phyloP scores from a whole-genome alignment of 2,797 vertebrate genomes.

The Chromobotia macracanthus region DNA sequence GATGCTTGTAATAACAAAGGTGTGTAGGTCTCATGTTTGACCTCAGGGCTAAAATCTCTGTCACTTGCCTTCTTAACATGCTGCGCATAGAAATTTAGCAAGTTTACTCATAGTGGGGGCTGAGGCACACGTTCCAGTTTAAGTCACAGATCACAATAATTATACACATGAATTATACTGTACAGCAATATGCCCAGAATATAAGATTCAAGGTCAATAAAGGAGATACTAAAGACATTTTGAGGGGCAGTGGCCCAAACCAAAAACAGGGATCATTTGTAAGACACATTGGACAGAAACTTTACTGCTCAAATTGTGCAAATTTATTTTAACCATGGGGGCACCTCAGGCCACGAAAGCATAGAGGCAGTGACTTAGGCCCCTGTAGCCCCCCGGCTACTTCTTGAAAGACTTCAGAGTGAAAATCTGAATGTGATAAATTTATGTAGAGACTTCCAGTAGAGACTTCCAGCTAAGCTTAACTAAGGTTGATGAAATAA shows the following conservation, averaged over 20 bases:
- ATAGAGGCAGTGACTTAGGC: too few relatives aligned
- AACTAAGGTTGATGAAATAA: background rate
- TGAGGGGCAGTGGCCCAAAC: too few relatives aligned
- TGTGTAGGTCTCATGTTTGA: background rate
- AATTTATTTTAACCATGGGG: too few relatives aligned
- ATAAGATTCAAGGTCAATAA: too few relatives aligned
- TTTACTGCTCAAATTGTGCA: too few relatives aligned
- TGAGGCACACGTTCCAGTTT: too few relatives aligned
- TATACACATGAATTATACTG: background rate
- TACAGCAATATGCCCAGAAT: background rate
- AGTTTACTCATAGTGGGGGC: background rate
- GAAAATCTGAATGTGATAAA: background rate
- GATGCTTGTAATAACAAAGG: conserved; percentile 2
- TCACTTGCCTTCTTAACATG: conserved; percentile 12
- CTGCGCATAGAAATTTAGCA: background rate
- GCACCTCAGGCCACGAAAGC: too few relatives aligned
- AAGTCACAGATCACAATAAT: background rate
- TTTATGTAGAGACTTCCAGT: background rate
- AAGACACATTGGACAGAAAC: too few relatives aligned
- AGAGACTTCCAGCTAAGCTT: background rate
- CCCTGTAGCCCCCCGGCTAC: too few relatives aligned
- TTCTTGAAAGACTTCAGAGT: too few relatives aligned
- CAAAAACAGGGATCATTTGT: too few relatives aligned
- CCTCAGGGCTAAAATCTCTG: conserved; percentile 7
- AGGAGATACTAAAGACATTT: too few relatives aligned